A percentile compares a stretch with the other conserved stretches of the same genome.
These are phyloP conservation scores for Zonotrichia leucophrys DNA, from an alignment of 2,113 vertebrate genomes.

Conservation along the genomic window DNA sequence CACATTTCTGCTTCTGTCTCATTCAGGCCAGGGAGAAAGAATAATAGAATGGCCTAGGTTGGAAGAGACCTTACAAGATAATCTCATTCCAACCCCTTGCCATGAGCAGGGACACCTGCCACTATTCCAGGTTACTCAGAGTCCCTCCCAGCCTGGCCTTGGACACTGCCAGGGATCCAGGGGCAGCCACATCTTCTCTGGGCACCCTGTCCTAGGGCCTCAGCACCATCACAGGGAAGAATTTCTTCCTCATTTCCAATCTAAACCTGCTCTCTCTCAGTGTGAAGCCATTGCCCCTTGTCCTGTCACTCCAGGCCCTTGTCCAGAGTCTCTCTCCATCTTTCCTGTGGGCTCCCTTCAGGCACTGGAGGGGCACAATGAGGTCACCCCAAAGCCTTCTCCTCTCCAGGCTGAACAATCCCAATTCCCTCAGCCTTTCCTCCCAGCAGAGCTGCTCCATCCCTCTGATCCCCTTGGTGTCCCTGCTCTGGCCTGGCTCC, in stretches of 20 bases:
- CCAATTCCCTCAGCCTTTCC: not conserved
- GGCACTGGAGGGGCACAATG: rapidly evolving
- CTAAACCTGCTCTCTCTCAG: rapidly evolving
- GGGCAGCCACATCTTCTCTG: not conserved
- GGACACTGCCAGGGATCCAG: not conserved
- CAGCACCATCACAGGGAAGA: rapidly evolving
- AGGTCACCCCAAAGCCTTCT: not conserved
- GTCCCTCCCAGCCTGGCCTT: not conserved
- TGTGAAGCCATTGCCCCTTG: rapidly evolving
- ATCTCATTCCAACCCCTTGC: rapidly evolving
- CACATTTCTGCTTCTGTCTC: not conserved
- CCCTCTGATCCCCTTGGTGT: not conserved
- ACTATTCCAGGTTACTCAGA: not conserved
- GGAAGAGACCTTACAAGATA: not conserved
- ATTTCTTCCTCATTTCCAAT: rapidly evolving
- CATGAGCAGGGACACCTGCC: not conserved
- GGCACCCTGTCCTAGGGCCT: not conserved
- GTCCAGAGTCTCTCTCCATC: not conserved
- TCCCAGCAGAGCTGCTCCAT: not conserved
- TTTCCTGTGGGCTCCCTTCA: not conserved
- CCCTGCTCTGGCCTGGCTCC: not conserved
- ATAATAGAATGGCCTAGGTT: not conserved
- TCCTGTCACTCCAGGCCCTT: not conserved
- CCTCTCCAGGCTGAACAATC: not conserved
- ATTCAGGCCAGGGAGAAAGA: not conserved